Conservation (phyloP, 1,140 invertebrate species). For the Drosophila setifemur region DNA sequence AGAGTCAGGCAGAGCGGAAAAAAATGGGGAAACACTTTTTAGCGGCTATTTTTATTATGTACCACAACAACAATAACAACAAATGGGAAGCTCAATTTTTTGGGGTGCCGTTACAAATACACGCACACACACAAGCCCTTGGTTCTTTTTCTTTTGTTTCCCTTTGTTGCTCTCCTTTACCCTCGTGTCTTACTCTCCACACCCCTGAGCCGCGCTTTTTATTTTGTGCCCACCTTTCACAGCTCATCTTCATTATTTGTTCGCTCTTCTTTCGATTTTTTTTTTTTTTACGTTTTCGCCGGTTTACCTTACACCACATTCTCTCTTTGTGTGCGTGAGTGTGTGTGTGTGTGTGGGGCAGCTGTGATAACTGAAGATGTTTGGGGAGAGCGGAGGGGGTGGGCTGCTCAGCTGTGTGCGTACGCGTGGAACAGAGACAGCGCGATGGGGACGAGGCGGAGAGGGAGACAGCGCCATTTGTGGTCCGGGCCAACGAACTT, state of each 20-base stretch:
- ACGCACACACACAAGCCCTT: slow-evolving; percentile 3
- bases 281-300: slow-evolving; percentile 57
- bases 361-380: slow-evolving; percentile 48
- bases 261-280: slow-evolving; percentile 34
- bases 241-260: slow-evolving; percentile 60
- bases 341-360: slow-evolving; percentile 50
- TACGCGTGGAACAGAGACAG: slow-evolving; percentile 36
- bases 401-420: slow-evolving; percentile 71
- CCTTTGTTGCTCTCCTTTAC: background rate
- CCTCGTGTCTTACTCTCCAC: background rate
- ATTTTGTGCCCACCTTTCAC: slow-evolving; percentile 36
- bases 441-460: slow-evolving; percentile 4
- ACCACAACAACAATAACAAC: background rate
- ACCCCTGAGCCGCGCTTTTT: slow-evolving; percentile 20
- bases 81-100: slow-evolving; percentile 18
- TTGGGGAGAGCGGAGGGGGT: slow-evolving; percentile 4
- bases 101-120: slow-evolving; percentile 41
- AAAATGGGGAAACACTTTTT: slow-evolving; percentile 22
- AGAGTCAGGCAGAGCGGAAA: slow-evolving; percentile 22
- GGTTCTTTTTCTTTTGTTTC: background rate
- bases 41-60: slow-evolving; percentile 51
- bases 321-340: slow-evolving; percentile 6
- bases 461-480: slow-evolving; percentile 51
- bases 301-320: slow-evolving; percentile 64
- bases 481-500: slow-evolving; percentile 80